These are phyloP conservation scores for Desmodus rotundus DNA, from an alignment of 2,113 vertebrate genomes.

Conservation along the genomic window DNA sequence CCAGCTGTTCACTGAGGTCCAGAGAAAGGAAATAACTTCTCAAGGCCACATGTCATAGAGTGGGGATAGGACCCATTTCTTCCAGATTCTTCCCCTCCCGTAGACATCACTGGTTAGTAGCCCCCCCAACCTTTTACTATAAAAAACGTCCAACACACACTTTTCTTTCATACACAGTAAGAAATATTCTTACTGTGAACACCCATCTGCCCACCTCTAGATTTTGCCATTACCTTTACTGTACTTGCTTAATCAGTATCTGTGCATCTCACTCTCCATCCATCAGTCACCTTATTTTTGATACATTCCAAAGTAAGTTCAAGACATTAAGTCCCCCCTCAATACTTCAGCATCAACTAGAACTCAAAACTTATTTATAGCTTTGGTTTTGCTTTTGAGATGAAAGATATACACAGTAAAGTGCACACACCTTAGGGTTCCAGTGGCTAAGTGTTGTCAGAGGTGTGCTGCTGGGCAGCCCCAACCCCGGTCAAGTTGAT, in stretches of 20 bases:
- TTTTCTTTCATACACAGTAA: too few relatives aligned
- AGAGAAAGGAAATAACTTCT: background rate
- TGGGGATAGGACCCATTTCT: background rate
- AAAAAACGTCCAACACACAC: background rate
- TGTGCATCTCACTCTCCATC: rapidly evolving
- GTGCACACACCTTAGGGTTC: too few relatives aligned
- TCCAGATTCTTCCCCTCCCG: rapidly evolving
- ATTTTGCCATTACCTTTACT: background rate
- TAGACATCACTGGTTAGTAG: background rate
- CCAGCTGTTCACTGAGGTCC: background rate
- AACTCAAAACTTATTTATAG: background rate
- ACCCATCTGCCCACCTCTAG: too few relatives aligned
- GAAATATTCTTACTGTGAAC: background rate
- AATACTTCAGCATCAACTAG: background rate
- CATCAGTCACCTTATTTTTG: background rate
- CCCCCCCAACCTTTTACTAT: background rate
- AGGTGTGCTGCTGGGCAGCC: rapidly evolving
- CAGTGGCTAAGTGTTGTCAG: background rate
- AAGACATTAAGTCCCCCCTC: background rate
- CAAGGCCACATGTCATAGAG: background rate
- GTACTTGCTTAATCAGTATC: background rate
- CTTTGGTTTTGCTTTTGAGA: background rate
- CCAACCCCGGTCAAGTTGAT: background rate
- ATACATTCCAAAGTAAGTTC: background rate
- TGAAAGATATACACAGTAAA: background rate